Evolutionary conservation across 2,113 vertebrate species (phyloP).

Genomic region (Ornithorhynchus anatinus): DNA sequence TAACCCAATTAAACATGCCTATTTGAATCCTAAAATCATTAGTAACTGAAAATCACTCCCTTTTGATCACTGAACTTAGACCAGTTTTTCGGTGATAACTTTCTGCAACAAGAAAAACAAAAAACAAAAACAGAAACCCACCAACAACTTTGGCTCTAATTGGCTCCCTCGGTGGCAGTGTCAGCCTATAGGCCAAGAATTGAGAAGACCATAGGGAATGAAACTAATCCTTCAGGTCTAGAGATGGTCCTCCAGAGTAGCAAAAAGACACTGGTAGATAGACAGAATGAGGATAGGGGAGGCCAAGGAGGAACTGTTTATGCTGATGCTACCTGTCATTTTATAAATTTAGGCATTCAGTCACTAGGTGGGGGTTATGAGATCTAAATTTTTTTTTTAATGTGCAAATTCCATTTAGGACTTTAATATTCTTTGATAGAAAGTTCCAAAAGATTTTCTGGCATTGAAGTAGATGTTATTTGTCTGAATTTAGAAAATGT

Average conservation of each 20-base stretch:
- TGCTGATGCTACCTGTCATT: constrained; percentile 39
- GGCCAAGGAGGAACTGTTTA: constrained; percentile 38
- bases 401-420: not conserved
- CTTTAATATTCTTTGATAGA: not conserved
- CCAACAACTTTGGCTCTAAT: constrained; percentile 62
- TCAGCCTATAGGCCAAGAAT: constrained; percentile 54
- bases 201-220: constrained; percentile 46
- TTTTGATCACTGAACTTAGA: constrained; percentile 61
- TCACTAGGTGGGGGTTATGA: constrained; percentile 31
- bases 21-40: constrained; percentile 63
- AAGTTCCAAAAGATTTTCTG: too few relatives aligned
- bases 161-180: constrained; percentile 53
- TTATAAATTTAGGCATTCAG: constrained; percentile 45
- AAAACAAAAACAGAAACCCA: too few relatives aligned
- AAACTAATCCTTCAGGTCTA: constrained; percentile 21
- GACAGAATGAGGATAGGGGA: too few relatives aligned
- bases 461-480: too few relatives aligned
- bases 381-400: not conserved
- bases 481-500: too few relatives aligned
- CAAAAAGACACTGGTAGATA: constrained; percentile 42
- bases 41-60: constrained; percentile 63
- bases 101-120: constrained; percentile 57
- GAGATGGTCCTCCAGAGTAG: constrained; percentile 18
- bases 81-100: constrained; percentile 58
- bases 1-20: constrained; percentile 64